Evolutionary conservation across 1,140 invertebrate genomes (phyloP), one percentile per base, ranked within the genome.

Genomic region (Zaprionus inermis): DNA sequence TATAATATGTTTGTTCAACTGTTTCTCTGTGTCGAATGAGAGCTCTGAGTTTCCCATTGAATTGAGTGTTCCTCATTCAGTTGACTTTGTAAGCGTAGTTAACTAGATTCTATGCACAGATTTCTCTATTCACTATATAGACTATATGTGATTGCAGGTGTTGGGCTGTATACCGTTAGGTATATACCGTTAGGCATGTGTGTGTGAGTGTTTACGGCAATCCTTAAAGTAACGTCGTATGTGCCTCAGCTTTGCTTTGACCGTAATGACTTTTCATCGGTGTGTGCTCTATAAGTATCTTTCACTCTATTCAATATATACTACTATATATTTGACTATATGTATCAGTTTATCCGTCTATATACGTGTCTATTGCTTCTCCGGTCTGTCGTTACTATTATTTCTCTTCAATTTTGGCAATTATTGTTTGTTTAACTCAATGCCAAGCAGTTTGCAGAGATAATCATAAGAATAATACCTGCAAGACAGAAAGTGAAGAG

Each of bases 61-160:
- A 69, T 57, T 55, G 44, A 54, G 56, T 88, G 70, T 52, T 66
- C 30, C 72, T 55, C 32, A n/a, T 61, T 60, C 30, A 44, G 72
- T 69, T 88, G 79, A 72, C 64, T 52, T 80, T 41, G 28, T 75
- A 77, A 75, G 73, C 83, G 57, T 75, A 67, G 83, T 66, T 75
- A n/a, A 54, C 78, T 89, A 90, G 85, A 86, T 86, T 24, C 49
- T 60, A 63, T 52, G 14, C 14, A 30, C 38, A 44, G 38, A 44
- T n/a, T 41, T 75, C 18, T 16, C 16, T 41, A 41, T 46, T n/a
- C 28, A 5, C 5, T 46, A 49, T 64, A 28, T 34, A 46, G n/a
- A n/a, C n/a, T 16, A 34, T 56, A 49, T 16, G 16, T 38, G 5
- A n/a, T 14, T 5, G 14, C 2, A n/a, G 14, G 6, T n/a, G 14